phyloP scores from a whole-genome alignment of 2,888 invertebrate genomes.

The Cheilosia impressa region DNA sequence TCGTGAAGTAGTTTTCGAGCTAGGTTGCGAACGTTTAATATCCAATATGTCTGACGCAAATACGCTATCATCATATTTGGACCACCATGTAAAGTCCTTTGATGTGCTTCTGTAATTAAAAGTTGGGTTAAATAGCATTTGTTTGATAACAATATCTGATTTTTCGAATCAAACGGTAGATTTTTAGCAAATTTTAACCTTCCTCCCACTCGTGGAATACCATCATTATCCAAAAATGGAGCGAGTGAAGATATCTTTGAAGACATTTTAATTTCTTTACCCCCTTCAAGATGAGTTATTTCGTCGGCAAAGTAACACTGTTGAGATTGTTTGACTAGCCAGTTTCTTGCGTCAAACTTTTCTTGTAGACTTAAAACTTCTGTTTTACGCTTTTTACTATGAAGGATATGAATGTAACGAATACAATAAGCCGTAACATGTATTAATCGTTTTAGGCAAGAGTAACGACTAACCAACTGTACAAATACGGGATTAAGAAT shows the following conservation, averaged over 20 bases:
- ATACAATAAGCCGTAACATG: constrained; percentile 1
- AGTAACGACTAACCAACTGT: not conserved
- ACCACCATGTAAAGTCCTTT: not conserved
- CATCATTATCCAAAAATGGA: constrained; percentile 9
- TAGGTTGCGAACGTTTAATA: constrained; percentile 10
- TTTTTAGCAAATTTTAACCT: constrained; percentile 11
- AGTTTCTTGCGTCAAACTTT: constrained; percentile 1
- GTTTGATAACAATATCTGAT: no score
- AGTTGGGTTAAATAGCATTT: no score
- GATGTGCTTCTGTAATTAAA: no score
- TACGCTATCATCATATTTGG: constrained; percentile 11
- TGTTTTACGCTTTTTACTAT: not conserved
- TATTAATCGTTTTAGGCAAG: not conserved
- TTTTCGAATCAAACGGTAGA: no score
- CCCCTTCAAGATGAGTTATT: constrained; percentile 4
- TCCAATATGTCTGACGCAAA: not conserved
- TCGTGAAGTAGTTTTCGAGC: not conserved
- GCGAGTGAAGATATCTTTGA: constrained; percentile 4
- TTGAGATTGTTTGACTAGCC: constrained; percentile 1
- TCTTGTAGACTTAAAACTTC: not conserved
- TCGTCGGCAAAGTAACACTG: not conserved
- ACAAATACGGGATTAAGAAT: not conserved
- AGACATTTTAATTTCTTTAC: not conserved
- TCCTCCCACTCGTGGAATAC: constrained; percentile 13
- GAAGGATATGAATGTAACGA: not conserved